These are phyloP conservation scores for Oophaga pumilio DNA, from an alignment of 2,113 vertebrate genomes.

Conservation along the genomic window DNA sequence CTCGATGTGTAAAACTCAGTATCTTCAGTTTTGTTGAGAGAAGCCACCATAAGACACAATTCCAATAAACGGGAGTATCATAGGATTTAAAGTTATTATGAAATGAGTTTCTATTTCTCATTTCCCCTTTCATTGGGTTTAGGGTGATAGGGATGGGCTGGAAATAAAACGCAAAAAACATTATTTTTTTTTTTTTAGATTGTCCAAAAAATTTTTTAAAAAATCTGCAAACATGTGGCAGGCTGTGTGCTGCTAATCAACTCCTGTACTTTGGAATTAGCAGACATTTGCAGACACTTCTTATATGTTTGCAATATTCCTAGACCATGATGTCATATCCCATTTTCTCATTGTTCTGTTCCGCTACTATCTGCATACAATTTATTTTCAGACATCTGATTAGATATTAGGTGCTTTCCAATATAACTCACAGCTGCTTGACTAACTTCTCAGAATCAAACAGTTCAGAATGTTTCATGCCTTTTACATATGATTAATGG, in stretches of 20 bases:
- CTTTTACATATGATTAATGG: not conserved
- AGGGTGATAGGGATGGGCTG: no score
- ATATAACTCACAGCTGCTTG: not conserved
- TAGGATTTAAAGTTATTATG: no score
- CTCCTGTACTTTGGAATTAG: slow-evolving; percentile 20
- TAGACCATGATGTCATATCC: not conserved
- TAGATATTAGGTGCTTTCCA: slow-evolving; percentile 11
- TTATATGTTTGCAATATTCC: slow-evolving; percentile 34
- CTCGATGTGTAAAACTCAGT: not conserved
- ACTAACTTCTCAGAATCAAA: slow-evolving; percentile 27
- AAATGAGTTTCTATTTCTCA: no score
- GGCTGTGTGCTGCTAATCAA: slow-evolving; percentile 6
- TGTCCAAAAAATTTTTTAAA: not conserved
- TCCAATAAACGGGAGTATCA: not conserved
- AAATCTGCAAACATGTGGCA: slow-evolving; percentile 7
- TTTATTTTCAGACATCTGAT: slow-evolving; percentile 46
- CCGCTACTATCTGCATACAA: not conserved
- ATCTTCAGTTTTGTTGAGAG: not conserved
- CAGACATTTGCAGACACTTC: slow-evolving; percentile 9
- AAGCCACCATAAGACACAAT: not conserved
- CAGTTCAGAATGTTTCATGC: not conserved
- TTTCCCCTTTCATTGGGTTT: no score
- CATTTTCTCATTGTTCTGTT: not conserved
- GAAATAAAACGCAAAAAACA: no score
- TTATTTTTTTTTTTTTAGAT: not conserved